Percentiles rank a stretch among this genome's conserved stretches.
Evolutionary conservation across 30 jellyfish, hydroid and myxozoan genomes (phyloP).

Genomic region (Cassiopea andromeda): DNA sequence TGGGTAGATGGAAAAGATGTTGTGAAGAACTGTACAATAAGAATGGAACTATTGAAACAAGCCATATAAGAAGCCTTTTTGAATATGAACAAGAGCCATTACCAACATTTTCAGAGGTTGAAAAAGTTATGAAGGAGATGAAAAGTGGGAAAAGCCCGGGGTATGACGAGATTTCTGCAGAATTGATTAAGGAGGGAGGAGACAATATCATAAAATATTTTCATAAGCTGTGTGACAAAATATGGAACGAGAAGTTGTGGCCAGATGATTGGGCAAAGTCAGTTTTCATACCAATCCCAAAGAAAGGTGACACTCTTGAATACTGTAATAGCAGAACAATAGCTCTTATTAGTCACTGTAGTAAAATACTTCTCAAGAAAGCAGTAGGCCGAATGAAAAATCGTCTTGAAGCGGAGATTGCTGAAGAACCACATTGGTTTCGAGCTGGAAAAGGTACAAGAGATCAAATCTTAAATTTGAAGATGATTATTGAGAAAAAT

Average conservation of each 20-base stretch:
- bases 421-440: slow-evolving; percentile 22
- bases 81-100: not conserved
- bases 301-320: slow-evolving; percentile 9
- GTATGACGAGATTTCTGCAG: not conserved
- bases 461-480: slow-evolving; percentile 22
- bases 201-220: not conserved
- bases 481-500: slow-evolving; percentile 5
- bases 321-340: slow-evolving; percentile 17
- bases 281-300: slow-evolving; percentile 26
- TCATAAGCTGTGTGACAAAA: too few relatives aligned
- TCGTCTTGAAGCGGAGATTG: not conserved
- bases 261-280: slow-evolving; percentile 32
- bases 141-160: not conserved
- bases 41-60: not conserved
- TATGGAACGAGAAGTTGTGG: not conserved
- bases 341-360: slow-evolving; percentile 51
- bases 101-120: not conserved
- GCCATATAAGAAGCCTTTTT: not conserved
- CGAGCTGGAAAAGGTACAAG: slow-evolving; percentile 14
- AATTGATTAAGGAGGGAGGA: not conserved
- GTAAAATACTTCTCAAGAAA: slow-evolving; percentile 42
- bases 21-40: not conserved
- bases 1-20: too few relatives aligned
- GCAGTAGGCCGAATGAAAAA: not conserved
- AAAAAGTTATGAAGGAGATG: not conserved